Base-by-base conservation (phyloP, 2,888 invertebrate genomes). In the Oconnorella tubifera region DNA sequence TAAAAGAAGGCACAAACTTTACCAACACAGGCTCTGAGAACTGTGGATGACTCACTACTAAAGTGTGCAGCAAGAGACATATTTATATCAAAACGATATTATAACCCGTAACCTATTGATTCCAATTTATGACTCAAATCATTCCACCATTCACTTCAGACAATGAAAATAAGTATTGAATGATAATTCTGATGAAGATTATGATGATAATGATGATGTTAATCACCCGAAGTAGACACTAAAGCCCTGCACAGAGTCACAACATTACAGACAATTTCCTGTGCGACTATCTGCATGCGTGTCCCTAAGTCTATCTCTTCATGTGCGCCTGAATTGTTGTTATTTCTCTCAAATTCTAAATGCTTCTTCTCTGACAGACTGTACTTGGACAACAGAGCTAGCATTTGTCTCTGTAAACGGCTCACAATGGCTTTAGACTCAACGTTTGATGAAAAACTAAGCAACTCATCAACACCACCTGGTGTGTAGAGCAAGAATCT, bases 361-460 rank as follows among this genome's bases (percentile, higher is more conserved):
- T 66, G 68, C 2, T 76, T 70, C 31, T 71, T 73, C 55, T 77
- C 79, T 3, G 76, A 76, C 48, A 77, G 71, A 60, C 75, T 74
- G 71, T 91, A 92, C 67, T 89, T 86, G 2, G 89, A 87, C 68
- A 92, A 84, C 59, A 92, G 84, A 0, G 88, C 86, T 63, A 92
- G 80, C 88, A 91, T 88, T 50, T 91, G 84, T 69, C 87, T 86
- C 76, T 89, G 89, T 66, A 92, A 83, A 1, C 90, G 85, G 73
- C 85, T 86, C 14, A 81, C 68, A 40, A 40, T 19, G 10, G 40
- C 40, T 10, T 19, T 10, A 10, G 40, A 40, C 40, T 40, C 40
- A 10, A 40, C 40, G 40, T 40, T 19, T 19, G 40, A 10, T 10
- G 40, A 40, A 19, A 40, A 40, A 10, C 69, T 64, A 23, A 71